phyloP scores from a whole-genome alignment of 2,888 invertebrate genomes.

The Luperina testacea region DNA sequence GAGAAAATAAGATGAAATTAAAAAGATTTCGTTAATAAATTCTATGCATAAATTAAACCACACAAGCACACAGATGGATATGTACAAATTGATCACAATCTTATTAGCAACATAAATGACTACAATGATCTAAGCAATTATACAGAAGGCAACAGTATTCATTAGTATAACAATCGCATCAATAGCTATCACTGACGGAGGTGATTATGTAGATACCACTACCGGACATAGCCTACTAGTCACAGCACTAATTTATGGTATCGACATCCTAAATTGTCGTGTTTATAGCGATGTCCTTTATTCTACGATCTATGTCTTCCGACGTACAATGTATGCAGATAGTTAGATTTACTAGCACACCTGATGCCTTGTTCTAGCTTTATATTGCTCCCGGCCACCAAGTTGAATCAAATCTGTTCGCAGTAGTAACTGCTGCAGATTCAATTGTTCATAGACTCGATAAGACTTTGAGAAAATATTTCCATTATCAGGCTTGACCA shows the following conservation, averaged over 20 bases:
- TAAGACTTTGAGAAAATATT: not conserved
- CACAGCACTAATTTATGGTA: conserved; percentile 52
- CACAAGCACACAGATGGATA: not conserved
- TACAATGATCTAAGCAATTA: conserved; percentile 1
- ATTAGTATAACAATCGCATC: conserved; percentile 39
- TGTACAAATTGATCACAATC: not conserved
- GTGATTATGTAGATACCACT: conserved; percentile 48
- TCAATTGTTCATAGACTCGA: not conserved
- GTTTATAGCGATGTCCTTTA: conserved; percentile 52
- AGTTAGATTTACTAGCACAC: conserved; percentile 34
- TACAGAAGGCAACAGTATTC: conserved; percentile 5
- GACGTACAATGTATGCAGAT: conserved; percentile 39
- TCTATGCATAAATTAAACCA: no score
- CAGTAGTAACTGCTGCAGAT: not conserved
- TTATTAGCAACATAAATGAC: not conserved
- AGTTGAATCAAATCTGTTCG: not conserved
- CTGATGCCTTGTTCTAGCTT: conserved; percentile 4
- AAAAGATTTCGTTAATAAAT: not conserved
- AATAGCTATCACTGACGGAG: conserved; percentile 23
- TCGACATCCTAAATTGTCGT: conserved; percentile 54
- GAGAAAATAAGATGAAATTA: not conserved
- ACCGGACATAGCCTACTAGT: conserved; percentile 52
- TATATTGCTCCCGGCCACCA: not conserved
- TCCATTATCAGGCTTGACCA: not conserved
- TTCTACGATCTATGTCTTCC: conserved; percentile 52